A percentile compares a stretch with the other conserved stretches of the same genome.
These are phyloP conservation scores for Cyanoliseus patagonus DNA, from an alignment of 2,113 vertebrate species.

Conservation along the genomic window DNA sequence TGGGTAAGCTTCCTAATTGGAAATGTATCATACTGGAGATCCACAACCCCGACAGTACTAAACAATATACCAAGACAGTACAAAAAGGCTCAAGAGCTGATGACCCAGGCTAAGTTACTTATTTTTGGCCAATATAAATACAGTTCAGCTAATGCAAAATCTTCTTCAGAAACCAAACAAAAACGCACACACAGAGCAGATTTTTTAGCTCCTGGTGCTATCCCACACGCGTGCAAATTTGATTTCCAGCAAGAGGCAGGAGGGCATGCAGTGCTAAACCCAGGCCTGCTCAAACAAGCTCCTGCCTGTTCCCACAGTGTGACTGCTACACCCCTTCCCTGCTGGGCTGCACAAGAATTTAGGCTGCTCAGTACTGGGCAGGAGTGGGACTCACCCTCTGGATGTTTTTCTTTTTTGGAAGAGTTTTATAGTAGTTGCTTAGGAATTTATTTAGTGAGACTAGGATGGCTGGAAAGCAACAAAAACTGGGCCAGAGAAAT, in stretches of 20 bases:
- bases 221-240: neutral
- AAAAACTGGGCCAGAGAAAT: slow-evolving; percentile 45
- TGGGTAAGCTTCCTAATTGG: neutral
- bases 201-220: neutral
- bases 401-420: neutral
- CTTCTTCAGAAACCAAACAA: neutral
- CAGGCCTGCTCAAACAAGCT: neutral
- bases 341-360: neutral
- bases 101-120: neutral
- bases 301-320: neutral
- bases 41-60: neutral
- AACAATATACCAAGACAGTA: neutral
- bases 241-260: neutral
- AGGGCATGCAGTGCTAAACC: neutral
- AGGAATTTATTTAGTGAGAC: slow-evolving; percentile 1
- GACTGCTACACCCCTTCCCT: neutral
- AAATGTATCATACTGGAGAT: neutral
- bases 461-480: slow-evolving; percentile 32
- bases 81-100: neutral
- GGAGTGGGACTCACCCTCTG: neutral
- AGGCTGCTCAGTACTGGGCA: neutral
- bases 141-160: neutral
- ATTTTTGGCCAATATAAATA: neutral
- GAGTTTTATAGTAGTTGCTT: neutral
- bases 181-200: neutral